Evolutionary conservation across 2,888 invertebrate genomes (phyloP).

Genomic region (Acanthosepion esculentum): DNA sequence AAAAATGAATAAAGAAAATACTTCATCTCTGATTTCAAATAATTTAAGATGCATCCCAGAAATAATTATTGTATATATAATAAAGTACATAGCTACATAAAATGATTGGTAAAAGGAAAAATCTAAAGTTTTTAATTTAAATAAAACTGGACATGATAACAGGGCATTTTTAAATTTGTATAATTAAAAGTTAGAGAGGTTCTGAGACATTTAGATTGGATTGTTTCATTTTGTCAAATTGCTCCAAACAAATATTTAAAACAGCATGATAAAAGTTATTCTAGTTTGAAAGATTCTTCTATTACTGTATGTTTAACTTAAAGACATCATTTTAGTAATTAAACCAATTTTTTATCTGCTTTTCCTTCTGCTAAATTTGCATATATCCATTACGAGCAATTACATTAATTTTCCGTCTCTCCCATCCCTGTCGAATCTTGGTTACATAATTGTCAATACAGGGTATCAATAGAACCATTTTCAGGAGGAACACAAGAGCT

Average conservation of each 20-base stretch:
- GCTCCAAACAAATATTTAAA: not conserved
- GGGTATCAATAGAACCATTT: slow-evolving; percentile 59
- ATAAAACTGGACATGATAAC: not conserved
- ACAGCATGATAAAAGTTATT: not conserved
- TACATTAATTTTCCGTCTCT: slow-evolving; percentile 51
- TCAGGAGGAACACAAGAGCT: slow-evolving; percentile 59
- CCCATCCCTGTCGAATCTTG: slow-evolving; percentile 66
- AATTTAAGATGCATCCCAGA: too few species aligned
- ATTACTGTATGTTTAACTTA: not conserved
- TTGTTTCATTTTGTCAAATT: not conserved
- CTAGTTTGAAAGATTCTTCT: not conserved
- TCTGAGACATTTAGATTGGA: not conserved
- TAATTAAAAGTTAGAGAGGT: not conserved
- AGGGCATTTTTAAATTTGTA: not conserved
- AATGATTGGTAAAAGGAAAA: too few species aligned
- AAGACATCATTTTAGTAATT: not conserved
- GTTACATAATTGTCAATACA: slow-evolving; percentile 58
- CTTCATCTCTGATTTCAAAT: too few species aligned
- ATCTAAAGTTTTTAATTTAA: too few species aligned
- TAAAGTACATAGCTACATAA: too few species aligned
- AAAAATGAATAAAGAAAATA: too few species aligned
- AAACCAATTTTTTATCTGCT: not conserved
- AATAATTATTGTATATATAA: too few species aligned
- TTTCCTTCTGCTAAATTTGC: slow-evolving; percentile 24
- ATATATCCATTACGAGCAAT: not conserved